Evolutionary conservation across 2,888 invertebrate species (phyloP).

Genomic region (Calephelis perditalis): DNA sequence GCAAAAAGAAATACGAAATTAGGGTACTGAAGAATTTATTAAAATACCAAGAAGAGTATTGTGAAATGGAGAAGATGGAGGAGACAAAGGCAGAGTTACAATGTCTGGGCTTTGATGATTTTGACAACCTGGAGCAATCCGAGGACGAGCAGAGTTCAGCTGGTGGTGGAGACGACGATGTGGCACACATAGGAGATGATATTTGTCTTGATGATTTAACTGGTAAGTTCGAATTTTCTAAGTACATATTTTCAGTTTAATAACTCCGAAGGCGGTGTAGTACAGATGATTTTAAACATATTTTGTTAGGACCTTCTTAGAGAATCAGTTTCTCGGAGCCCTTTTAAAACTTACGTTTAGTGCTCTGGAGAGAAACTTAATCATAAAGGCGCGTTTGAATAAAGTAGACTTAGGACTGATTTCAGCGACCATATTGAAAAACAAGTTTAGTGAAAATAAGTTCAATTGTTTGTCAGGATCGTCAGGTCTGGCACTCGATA

Average conservation of each 20-base stretch:
- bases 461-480: too few species aligned
- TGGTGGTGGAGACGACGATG: constrained; percentile 74
- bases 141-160: constrained; percentile 69
- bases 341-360: too few species aligned
- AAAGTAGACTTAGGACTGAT: too few species aligned
- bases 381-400: too few species aligned
- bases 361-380: too few species aligned
- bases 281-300: too few species aligned
- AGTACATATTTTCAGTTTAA: constrained; percentile 21
- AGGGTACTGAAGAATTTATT: constrained; percentile 76
- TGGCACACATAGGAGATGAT: constrained; percentile 82
- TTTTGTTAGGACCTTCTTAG: too few species aligned
- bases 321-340: too few species aligned
- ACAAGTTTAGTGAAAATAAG: too few species aligned
- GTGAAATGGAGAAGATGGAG: constrained; percentile 71
- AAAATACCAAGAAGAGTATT: constrained; percentile 74
- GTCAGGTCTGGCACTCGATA: too few species aligned
- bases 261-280: too few species aligned
- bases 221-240: constrained; percentile 55
- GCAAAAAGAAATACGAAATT: constrained; percentile 77
- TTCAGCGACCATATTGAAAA: too few species aligned
- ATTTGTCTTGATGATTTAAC: constrained; percentile 85
- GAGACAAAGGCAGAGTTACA: constrained; percentile 71
- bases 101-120: constrained; percentile 55
- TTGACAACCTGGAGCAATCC: constrained; percentile 69